These are phyloP conservation scores for Hemiscyllium ocellatum DNA, from an alignment of 2,113 vertebrate genomes.

Conservation along the genomic window DNA sequence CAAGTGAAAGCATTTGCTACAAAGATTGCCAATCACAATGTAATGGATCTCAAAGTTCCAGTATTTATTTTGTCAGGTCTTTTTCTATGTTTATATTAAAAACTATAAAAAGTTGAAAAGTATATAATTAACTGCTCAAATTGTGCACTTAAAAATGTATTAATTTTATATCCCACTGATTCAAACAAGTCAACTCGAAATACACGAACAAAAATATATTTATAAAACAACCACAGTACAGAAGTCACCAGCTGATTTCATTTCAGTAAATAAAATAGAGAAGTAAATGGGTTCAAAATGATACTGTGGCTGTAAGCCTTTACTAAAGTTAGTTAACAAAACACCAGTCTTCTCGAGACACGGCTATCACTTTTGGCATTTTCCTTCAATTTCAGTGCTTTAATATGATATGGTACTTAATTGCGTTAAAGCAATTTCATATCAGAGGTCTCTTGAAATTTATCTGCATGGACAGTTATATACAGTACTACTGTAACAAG, in stretches of 20 bases:
- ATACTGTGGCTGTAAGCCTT: conserved; percentile 12
- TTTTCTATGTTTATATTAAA: conserved; percentile 29
- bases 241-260: conserved; percentile 10
- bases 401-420: conserved; percentile 24
- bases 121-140: conserved; percentile 19
- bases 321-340: conserved; percentile 28
- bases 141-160: not conserved
- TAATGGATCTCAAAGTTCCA: conserved; percentile 23
- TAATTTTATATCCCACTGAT: conserved; percentile 21
- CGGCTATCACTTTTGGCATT: conserved; percentile 11
- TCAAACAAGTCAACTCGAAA: not conserved
- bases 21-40: conserved; percentile 33
- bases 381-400: conserved; percentile 36
- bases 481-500: conserved; percentile 13
- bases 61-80: conserved; percentile 3
- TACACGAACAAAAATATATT: not conserved
- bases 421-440: conserved; percentile 35
- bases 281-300: not conserved
- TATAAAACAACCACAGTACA: conserved; percentile 10
- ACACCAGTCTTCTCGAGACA: not conserved
- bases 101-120: conserved; percentile 36
- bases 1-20: conserved; percentile 48
- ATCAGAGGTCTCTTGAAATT: conserved; percentile 38
- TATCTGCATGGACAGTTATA: not conserved
- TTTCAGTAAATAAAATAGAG: not conserved